A percentile compares a stretch with the other conserved stretches of the same genome.
These are phyloP conservation scores for Platycercus adscitus DNA, from an alignment of 2,113 vertebrate genomes.

Conservation along the genomic window DNA sequence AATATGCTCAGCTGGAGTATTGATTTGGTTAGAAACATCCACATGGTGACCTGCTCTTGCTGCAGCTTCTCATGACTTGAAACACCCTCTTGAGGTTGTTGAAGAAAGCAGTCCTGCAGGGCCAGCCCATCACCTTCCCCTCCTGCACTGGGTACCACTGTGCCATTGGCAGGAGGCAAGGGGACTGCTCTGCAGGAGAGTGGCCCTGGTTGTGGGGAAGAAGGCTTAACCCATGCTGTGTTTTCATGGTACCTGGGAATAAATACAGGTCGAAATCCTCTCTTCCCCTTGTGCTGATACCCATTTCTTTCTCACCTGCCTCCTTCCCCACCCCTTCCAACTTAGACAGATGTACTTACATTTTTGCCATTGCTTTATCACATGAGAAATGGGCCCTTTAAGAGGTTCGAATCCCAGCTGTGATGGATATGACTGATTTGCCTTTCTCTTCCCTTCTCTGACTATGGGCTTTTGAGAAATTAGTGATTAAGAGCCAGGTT, in stretches of 20 bases:
- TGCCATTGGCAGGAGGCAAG: not conserved
- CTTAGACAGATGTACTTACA: not conserved
- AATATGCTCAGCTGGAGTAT: fast-evolving
- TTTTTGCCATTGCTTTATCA: not conserved
- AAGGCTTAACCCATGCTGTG: too few relatives aligned
- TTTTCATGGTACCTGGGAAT: not conserved
- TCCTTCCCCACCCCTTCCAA: not conserved
- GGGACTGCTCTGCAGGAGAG: fast-evolving
- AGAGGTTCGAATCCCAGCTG: not conserved
- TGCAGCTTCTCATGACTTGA: not conserved
- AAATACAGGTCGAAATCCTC: not conserved
- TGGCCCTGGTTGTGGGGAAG: not conserved
- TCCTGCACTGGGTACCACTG: not conserved
- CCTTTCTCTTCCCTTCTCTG: not conserved
- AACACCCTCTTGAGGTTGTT: not conserved
- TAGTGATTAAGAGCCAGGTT: not conserved
- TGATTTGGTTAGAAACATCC: not conserved
- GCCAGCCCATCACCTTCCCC: not conserved
- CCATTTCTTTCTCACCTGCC: not conserved
- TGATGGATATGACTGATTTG: not conserved
- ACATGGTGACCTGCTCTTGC: not conserved
- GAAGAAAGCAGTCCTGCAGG: not conserved
- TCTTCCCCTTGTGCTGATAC: not conserved
- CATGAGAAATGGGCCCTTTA: not conserved
- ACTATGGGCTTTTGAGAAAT: not conserved